These are phyloP conservation scores for Ostrea denselamellosa DNA, from an alignment of 1,140 invertebrate genomes.

Conservation along the genomic window DNA sequence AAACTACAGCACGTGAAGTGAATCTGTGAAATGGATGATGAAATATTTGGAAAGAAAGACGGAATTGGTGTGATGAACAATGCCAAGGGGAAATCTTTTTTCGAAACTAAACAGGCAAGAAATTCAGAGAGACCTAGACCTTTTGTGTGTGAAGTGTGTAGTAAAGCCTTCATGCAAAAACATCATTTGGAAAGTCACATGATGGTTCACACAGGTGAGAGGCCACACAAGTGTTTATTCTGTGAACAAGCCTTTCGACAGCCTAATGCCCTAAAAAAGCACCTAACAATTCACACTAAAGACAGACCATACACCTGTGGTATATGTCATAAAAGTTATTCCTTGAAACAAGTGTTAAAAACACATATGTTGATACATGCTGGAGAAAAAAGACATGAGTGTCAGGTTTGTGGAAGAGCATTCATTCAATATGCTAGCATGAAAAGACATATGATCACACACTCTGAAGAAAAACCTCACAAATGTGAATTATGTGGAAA, in stretches of 20 bases:
- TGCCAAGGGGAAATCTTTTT: too few relatives aligned
- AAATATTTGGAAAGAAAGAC: too few relatives aligned
- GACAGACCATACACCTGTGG: conserved; percentile 83
- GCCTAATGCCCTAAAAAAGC: conserved; percentile 46
- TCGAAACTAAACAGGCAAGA: conserved; percentile 12
- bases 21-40: too few relatives aligned
- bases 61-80: too few relatives aligned
- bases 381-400: conserved; percentile 58
- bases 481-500: conserved; percentile 43
- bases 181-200: conserved; percentile 63
- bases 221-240: conserved; percentile 57
- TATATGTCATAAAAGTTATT: conserved; percentile 86
- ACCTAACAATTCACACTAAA: conserved; percentile 49
- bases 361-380: conserved; percentile 16
- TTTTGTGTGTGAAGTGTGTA: conserved; percentile 49
- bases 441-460: conserved; percentile 38
- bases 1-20: too few relatives aligned
- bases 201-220: conserved; percentile 66
- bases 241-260: conserved; percentile 48
- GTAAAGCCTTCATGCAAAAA: conserved; percentile 50
- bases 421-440: conserved; percentile 16
- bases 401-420: conserved; percentile 51
- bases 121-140: conserved; percentile 44
- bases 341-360: neutral
- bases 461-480: conserved; percentile 17